Base-by-base conservation (phyloP, 2,113 vertebrate species). In the Ivindomyrus marchei region DNA sequence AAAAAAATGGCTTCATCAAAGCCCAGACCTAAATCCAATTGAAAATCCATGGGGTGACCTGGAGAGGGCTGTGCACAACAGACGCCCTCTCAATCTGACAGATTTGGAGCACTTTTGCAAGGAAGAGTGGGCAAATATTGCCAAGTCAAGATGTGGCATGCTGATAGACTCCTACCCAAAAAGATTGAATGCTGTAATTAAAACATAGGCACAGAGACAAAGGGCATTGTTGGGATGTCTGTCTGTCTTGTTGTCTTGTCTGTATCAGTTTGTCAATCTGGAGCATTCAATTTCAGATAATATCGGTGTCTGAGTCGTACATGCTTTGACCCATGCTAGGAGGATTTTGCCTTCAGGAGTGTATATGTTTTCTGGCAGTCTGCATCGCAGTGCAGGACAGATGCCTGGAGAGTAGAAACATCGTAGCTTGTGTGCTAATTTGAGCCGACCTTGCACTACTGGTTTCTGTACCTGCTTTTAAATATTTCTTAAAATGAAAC, bases 401-500 rank as follows among this genome's bases (percentile, higher is more conserved):
- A 95, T 95, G 96, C 95, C 95, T 95, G 95, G 93, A 94, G 94
- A 95, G 95, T 95, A 94, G 93, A 95, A 94, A 93, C 95, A 95
- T 95, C 94, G 94, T 95, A 96, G 93, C 96, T 96, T 96, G 95
- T 96, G 95, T 95, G 94, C 96, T 97, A 97, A 97, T 96, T 97
- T 96, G 95, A 97, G 96, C 96, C 95, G 94, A 94, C 94, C 94
- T 95, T 94, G 95, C 96, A 95, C 96, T 95, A 95, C 95, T 96
- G 95, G 95, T 95, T 96, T 17, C 95, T 97, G 94, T 96, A 95
- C 96, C 96, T 96, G 95, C 96, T 95, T 95, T 96, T 96, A 95
- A 95, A 80, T 89, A 96, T 96, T 95, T 96, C 95, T 96, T 96
- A 96, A 96, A 96, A 96, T 96, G 95, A 97, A 96, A 96, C 96